phyloP scores from a whole-genome alignment of 2,797 vertebrate species.

The Sebastes oblongus region DNA sequence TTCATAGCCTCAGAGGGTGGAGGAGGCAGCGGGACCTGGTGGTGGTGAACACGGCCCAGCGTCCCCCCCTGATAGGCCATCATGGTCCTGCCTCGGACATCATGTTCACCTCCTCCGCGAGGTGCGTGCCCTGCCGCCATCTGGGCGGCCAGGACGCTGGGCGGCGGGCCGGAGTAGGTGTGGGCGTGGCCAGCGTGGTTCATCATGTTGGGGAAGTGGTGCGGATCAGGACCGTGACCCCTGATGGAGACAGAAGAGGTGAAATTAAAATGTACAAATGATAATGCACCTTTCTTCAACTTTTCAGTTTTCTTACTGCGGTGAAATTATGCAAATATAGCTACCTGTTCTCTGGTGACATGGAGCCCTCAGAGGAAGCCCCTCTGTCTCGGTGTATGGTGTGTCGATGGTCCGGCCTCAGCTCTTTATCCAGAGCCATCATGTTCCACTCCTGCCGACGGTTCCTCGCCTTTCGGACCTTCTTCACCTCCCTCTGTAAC shows the following conservation, averaged over 20 bases:
- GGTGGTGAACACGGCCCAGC: conserved; percentile 91
- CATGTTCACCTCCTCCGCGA: conserved; percentile 85
- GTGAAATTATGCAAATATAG: neutral
- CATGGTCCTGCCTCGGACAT: conserved; percentile 84
- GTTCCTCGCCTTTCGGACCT: conserved; percentile 98
- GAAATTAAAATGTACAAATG: neutral
- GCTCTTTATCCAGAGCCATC: conserved; percentile 99
- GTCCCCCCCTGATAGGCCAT: conserved; percentile 87
- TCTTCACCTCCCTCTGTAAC: conserved; percentile 98
- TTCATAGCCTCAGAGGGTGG: conserved; percentile 88
- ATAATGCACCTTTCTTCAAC: neutral
- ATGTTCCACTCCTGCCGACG: conserved; percentile 99
- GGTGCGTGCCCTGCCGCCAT: conserved; percentile 84
- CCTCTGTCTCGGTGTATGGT: conserved; percentile 93
- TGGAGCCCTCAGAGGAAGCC: conserved; percentile 93
- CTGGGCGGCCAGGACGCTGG: conserved; percentile 78
- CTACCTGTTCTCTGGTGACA: conserved; percentile 97
- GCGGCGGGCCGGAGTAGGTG: conserved; percentile 87
- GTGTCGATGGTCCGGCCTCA: conserved; percentile 96
- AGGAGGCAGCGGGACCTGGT: conserved; percentile 91
- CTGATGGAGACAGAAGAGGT: conserved; percentile 66
- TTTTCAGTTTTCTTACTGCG: neutral
- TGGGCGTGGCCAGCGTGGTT: conserved; percentile 89
- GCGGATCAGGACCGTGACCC: conserved; percentile 88
- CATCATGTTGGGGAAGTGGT: conserved; percentile 92